Base-by-base conservation (phyloP, 2,797 vertebrate genomes). In the Rachycentron canadum region DNA sequence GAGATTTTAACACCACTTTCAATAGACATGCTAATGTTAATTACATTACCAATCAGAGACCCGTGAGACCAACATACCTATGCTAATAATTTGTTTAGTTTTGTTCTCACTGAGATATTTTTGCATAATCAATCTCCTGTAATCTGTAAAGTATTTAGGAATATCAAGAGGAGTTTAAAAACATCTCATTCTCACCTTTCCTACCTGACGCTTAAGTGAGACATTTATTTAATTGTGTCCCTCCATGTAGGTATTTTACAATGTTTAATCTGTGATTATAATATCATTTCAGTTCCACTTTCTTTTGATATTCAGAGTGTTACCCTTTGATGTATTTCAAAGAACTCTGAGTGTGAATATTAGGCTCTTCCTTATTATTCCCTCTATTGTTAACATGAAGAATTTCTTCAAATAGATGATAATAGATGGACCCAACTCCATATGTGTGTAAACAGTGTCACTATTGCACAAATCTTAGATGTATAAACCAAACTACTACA, bases 261-360 rank as follows among this genome's bases (percentile, higher is more conserved):
- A 30, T 28, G 40, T 49, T 52, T 60, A 69, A 60, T 76, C 38
- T 62, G 34, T 47, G 25, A 41, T 69, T 28, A 59, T 60, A 50
- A 45, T 58, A 56, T 52, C 0, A 72, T 60, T 78, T 79, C 47
- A 77, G 40, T 62, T 50, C 2, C 28, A 57, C 30, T 70, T 71
- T 21, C 38, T 75, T 63, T 56, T 74, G 26, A 77, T 64, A 66
- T 58, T 25, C 32, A 58, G 16, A 65, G 16, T 41, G 32, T 50
- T 73, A 19, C 36, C 41, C 58, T 78, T 79, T 77, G 73, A 82
- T 74, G 66, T 62, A 79, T 82, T 88, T 79, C 62, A 82, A 71
- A 83, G 45, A 70, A 65, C 45, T 66, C 55, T 36, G 26, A 59
- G 41, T 21, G 38, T 56, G 28, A 75, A 79, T 57, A 62, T 60